Evolutionary conservation across 2,888 invertebrate genomes (phyloP), one percentile per base, ranked within the genome.

Genomic region (Limnephilus marmoratus): DNA sequence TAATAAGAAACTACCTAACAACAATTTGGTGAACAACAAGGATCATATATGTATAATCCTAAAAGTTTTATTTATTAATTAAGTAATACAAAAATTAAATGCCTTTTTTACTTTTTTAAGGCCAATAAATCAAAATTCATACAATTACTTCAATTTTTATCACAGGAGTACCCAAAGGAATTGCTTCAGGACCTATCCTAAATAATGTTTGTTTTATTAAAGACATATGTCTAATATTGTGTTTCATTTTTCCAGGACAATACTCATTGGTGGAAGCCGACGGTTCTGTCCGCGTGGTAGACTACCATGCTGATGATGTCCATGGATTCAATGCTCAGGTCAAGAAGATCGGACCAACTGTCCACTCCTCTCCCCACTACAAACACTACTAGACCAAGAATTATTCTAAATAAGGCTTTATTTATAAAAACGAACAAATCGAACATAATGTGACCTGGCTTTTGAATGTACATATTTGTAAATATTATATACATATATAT

Each of bases 241-340:
- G 24, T 82, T 2, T 68, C 68, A 11, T 49, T 13, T 2, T 89
- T 89, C n/a, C 85, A 93, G 93, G 93, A 1, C 92, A 92, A 91
- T 93, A 93, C 88, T 93, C 93, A n/a, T 81, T 93, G 91, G 93
- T 93, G 53, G 93, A 93, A 91, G 92, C 93, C 53, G 93, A 93
- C 81, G 93, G 93, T 81, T 92, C 93, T 2, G 80, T 93, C 15
- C 93, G 93, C 88, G 92, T 93, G 24, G 93, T 93, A 11, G 93
- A 93, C 87, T 93, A 93, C 91, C 85, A 89, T 2, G 93, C 93
- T 88, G 93, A 93, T 81, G 93, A 93, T 41, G 86, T 92, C 81
- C 88, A 93, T 49, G 93, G 93, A 9, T 93, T 93, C 90, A 93
- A 93, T 49, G 93, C 93, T 34, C 90, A 91, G 1, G 93, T 93